These are phyloP conservation scores for Pyrocephalus nanus DNA, from an alignment of 2,797 vertebrate species.

Conservation along the genomic window DNA sequence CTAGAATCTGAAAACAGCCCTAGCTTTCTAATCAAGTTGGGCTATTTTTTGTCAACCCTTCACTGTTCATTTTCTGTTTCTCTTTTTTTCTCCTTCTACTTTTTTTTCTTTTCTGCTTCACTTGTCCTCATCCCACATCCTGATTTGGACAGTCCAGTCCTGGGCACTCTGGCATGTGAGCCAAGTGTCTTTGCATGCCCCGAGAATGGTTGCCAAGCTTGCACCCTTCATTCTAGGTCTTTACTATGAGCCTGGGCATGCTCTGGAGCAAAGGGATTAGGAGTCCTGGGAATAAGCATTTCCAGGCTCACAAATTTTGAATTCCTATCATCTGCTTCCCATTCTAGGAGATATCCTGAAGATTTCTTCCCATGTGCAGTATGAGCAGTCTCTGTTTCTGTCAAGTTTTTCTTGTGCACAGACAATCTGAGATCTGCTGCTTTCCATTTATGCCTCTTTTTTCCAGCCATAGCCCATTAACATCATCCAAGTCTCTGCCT, in stretches of 20 bases:
- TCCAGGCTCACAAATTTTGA: background rate
- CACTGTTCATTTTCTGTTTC: background rate
- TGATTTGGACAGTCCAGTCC: background rate
- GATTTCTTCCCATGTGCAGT: background rate
- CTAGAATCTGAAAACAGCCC: background rate
- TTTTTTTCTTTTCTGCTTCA: background rate
- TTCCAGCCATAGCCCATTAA: background rate
- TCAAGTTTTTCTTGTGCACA: background rate
- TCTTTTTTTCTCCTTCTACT: background rate
- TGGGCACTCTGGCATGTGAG: background rate
- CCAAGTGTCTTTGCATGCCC: background rate
- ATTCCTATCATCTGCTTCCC: background rate
- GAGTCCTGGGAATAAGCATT: background rate
- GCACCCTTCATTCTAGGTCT: background rate
- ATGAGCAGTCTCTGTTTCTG: background rate
- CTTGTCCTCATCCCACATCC: background rate
- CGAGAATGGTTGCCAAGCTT: background rate
- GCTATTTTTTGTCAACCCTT: background rate
- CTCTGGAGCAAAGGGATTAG: background rate
- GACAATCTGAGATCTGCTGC: background rate
- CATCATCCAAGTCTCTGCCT: constrained; percentile 16
- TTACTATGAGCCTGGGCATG: background rate
- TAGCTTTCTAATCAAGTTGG: background rate
- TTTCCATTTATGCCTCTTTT: constrained; percentile 8
- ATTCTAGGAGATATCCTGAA: background rate